Base-by-base conservation (phyloP, 2,113 vertebrate species). In the Rousettus leschenaultii region DNA sequence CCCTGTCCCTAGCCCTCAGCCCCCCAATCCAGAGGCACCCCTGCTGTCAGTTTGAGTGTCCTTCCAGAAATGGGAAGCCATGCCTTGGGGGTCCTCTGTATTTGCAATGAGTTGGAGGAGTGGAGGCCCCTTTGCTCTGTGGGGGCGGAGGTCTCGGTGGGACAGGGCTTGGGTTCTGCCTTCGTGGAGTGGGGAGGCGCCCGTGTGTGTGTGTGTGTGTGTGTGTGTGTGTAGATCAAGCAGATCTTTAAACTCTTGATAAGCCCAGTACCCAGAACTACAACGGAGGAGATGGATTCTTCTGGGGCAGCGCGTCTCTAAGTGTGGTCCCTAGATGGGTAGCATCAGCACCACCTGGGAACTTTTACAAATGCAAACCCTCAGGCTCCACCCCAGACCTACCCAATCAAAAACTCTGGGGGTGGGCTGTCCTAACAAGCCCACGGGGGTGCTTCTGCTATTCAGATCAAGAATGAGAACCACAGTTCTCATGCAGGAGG, bases 261-360 rank as follows among this genome's bases (percentile, higher is more conserved):
- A 78, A 97, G 61, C 78, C 86, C 79, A 0, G n/a, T 8, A 89
- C 65, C 38, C 51, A 51, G 82, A 28, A 35, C 24, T 93, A 1
- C 57, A 30, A 88, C 24, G 88, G 77, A 97, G 63, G 66, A 91
- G 85, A 48, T n/a, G 21, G 66, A 43, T 94, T 57, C 33, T 94
- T 92, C 73, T 65, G 43, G 21, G n/a, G 74, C 4, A 30, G 14
- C 83, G 51, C 43, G 24, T 91, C 51, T 91, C 75, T 89, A 59
- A 93, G 48, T 80, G 18, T 93, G 45, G 51, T 53, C 11, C 45
- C 65, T 82, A 74, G 28, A 45, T 24, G 43, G 26, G 43, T 7
- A 33, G 19, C 22, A 21, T 40, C 28, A 33, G 28, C 45, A 22
- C 91, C 65, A 75, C 6, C 51, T 51, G 53, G 48, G 48, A 89